Evolutionary conservation across 1,140 invertebrate genomes (phyloP).

Genomic region (Ridgeia piscesae): DNA sequence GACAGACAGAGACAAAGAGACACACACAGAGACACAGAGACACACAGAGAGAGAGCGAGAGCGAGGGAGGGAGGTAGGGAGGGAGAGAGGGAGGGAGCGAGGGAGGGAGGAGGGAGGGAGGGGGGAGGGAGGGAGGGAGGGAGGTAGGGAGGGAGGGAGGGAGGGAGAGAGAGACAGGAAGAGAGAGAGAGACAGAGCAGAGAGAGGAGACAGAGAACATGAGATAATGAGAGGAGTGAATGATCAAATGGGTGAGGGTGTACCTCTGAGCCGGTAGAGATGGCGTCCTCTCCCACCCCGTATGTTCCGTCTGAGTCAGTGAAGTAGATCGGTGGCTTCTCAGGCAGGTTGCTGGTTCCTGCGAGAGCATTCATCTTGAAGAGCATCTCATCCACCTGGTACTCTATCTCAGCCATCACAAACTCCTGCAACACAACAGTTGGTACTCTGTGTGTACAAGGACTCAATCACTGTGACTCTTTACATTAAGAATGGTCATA

Average conservation of each 20-base stretch:
- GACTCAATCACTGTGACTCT: no score
- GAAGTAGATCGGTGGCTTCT: constrained; percentile 49
- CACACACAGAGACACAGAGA: no score
- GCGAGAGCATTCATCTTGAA: constrained; percentile 55
- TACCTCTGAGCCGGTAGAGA: constrained; percentile 53
- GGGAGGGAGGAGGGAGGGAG: constrained; percentile 21
- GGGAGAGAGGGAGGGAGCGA: neutral
- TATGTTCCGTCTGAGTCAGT: constrained; percentile 46
- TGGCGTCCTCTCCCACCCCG: constrained; percentile 27
- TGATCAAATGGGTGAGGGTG: neutral
- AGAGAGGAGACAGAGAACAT: neutral
- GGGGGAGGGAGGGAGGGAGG: constrained; percentile 14
- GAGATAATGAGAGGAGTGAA: no score
- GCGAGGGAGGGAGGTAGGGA: neutral
- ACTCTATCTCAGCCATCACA: constrained; percentile 57
- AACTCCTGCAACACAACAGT: constrained; percentile 47
- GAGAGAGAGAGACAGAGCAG: no score
- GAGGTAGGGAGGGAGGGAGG: no score
- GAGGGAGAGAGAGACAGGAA: neutral
- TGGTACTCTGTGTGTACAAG: neutral
- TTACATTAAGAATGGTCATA: no score
- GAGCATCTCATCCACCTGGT: constrained; percentile 56
- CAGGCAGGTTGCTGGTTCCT: constrained; percentile 49
- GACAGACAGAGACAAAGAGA: no score
- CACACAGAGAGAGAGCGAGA: neutral